These are phyloP conservation scores for Malurus leucopterus DNA, from an alignment of 2,797 vertebrate genomes.

Conservation along the genomic window DNA sequence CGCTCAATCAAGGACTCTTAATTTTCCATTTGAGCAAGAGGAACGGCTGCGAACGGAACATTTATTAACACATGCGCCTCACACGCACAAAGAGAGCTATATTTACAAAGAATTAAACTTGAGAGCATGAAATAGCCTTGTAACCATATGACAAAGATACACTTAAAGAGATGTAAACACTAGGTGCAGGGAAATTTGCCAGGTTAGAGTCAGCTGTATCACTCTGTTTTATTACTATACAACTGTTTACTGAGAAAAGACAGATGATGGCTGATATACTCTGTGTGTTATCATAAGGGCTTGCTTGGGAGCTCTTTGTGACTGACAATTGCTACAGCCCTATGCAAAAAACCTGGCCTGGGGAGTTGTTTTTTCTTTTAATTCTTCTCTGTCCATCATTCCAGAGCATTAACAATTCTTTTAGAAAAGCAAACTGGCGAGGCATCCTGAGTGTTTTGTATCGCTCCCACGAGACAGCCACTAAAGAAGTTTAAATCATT, in stretches of 20 bases:
- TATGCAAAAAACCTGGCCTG: slow-evolving; percentile 40
- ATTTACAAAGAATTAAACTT: slow-evolving; percentile 68
- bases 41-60: slow-evolving; percentile 38
- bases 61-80: slow-evolving; percentile 57
- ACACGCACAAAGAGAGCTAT: slow-evolving; percentile 26
- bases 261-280: slow-evolving; percentile 33
- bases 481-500: slow-evolving; percentile 42
- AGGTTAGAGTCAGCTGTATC: slow-evolving; percentile 27
- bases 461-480: background rate
- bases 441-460: slow-evolving; percentile 1
- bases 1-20: slow-evolving; percentile 47
- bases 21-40: slow-evolving; percentile 50
- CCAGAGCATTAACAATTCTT: slow-evolving; percentile 31
- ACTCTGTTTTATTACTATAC: slow-evolving; percentile 33
- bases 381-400: slow-evolving; percentile 23
- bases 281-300: slow-evolving; percentile 27
- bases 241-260: slow-evolving; percentile 47
- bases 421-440: slow-evolving; percentile 50
- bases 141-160: slow-evolving; percentile 47
- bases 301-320: slow-evolving; percentile 40
- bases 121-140: slow-evolving; percentile 66
- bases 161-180: slow-evolving; percentile 57
- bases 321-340: slow-evolving; percentile 14
- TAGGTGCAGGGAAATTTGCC: slow-evolving; percentile 41
- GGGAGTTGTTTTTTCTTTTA: slow-evolving; percentile 49